Evolutionary conservation across 53 echinoderm and acorn worm species (phyloP), one percentile per base, ranked within the genome.

Genomic region (Echinometra lucunter): DNA sequence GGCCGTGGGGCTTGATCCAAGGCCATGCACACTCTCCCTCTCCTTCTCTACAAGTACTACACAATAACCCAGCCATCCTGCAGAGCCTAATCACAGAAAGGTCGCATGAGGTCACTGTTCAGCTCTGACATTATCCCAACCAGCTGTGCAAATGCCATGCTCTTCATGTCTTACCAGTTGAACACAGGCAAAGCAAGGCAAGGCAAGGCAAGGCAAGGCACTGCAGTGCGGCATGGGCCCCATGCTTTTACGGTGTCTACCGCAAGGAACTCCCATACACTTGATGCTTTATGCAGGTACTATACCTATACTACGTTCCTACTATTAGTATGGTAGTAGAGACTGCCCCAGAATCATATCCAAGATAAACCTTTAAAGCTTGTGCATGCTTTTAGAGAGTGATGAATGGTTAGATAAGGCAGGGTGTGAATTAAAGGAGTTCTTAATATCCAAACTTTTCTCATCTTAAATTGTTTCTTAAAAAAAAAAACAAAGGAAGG

Each of bases 41-140:
- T 69, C 69, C 17, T 38, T 75, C 37, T 75, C 75, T 75, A 13
- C 19, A 13, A 17, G n/a, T n/a, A 42, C 81, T 81, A 49, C 85
- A 85, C 85, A 47, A 85, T 47, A 91, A n/a, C 45, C 45, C 70
- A 44, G 69, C 69, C 91, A 91, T 93, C 93, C 93, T 80, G 32
- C 93, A 74, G 80, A 78, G 78, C 58, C 81, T 93, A 74, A 74
- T 93, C 93, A 93, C 93, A 32, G 78, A 75, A 93, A 93, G 93
- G 93, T 93, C 81, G 74, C 78, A 35, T 42, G 80, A 58, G 93
- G 93, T 93, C 93, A 93, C 74, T 93, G 93, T 40, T 78, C 93
- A 93, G 34, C 18, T 53, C 56, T 78, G 93, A 93, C 80, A 78
- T 93, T 93, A 93, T 78, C 93, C 93, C 38, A 78, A 56, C 93